phyloP scores from a whole-genome alignment of 2,113 vertebrate genomes.

The Hydrochoerus hydrochaeris region DNA sequence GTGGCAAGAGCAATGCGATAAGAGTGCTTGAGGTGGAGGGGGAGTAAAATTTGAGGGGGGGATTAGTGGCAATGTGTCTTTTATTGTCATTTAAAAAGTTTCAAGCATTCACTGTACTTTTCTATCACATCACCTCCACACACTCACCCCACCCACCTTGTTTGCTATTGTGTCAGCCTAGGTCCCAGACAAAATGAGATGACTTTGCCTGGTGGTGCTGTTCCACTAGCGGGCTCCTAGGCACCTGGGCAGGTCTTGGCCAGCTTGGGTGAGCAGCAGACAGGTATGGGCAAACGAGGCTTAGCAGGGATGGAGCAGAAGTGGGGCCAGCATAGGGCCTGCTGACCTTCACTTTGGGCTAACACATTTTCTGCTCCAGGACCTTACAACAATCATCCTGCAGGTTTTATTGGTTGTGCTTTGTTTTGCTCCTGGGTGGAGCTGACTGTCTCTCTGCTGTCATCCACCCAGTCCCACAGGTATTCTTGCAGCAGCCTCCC shows the following conservation, averaged over 20 bases:
- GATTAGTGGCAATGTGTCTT: not conserved
- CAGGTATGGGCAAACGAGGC: not conserved
- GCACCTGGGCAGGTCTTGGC: not conserved
- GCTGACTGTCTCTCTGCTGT: not conserved
- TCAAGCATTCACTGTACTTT: not conserved
- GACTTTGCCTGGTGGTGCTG: not conserved
- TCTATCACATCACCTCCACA: too few species aligned
- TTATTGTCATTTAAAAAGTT: not conserved
- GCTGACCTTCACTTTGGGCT: not conserved
- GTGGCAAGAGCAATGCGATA: not conserved
- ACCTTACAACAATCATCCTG: not conserved
- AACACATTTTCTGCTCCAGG: not conserved
- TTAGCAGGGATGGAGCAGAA: not conserved
- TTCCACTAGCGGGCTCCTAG: not conserved
- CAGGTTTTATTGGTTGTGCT: not conserved
- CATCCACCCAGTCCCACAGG: not conserved
- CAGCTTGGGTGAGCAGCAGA: not conserved
- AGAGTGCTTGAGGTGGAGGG: not conserved
- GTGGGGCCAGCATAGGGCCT: not conserved
- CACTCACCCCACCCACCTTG: not conserved
- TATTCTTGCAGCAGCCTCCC: not conserved
- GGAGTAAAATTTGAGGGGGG: not conserved
- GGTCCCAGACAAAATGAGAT: not conserved
- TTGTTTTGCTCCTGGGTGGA: not conserved
- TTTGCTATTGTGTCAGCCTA: not conserved